These are phyloP conservation scores for Notodonta ziczac DNA, from an alignment of 2,888 invertebrate genomes.

Conservation along the genomic window DNA sequence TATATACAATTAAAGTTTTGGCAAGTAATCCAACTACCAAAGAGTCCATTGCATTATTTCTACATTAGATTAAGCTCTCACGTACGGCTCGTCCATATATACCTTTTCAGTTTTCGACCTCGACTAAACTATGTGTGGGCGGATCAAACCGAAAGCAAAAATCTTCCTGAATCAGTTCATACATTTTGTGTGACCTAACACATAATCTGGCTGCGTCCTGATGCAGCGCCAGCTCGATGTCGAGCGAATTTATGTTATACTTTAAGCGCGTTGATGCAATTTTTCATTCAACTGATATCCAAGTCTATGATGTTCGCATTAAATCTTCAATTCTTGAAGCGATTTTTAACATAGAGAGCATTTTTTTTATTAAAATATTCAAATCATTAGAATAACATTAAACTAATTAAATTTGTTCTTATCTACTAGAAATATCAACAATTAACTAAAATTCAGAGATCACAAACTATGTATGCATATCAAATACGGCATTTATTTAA, in stretches of 20 bases:
- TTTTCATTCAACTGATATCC: too few species aligned
- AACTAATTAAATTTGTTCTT: neutral
- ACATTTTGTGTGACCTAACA: too few species aligned
- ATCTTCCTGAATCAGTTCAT: too few species aligned
- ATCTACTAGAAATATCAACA: conserved; percentile 39
- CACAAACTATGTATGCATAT: conserved; percentile 61
- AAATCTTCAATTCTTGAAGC: neutral
- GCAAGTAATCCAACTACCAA: conserved; percentile 28
- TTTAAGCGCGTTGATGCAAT: too few species aligned
- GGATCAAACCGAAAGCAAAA: too few species aligned
- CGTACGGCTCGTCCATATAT: too few species aligned
- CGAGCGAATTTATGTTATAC: too few species aligned
- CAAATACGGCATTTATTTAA: conserved; percentile 28
- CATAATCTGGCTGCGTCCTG: too few species aligned
- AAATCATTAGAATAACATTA: neutral
- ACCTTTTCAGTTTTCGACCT: too few species aligned
- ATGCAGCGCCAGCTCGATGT: too few species aligned
- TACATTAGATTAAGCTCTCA: too few species aligned
- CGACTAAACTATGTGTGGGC: too few species aligned
- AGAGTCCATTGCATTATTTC: neutral
- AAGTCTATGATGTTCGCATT: neutral
- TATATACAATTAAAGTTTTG: conserved; percentile 18
- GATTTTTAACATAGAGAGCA: neutral
- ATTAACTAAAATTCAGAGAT: conserved; percentile 65
- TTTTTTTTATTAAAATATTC: neutral